Base-by-base conservation (phyloP, 2,113 vertebrate species). In the Myiopsitta monachus region DNA sequence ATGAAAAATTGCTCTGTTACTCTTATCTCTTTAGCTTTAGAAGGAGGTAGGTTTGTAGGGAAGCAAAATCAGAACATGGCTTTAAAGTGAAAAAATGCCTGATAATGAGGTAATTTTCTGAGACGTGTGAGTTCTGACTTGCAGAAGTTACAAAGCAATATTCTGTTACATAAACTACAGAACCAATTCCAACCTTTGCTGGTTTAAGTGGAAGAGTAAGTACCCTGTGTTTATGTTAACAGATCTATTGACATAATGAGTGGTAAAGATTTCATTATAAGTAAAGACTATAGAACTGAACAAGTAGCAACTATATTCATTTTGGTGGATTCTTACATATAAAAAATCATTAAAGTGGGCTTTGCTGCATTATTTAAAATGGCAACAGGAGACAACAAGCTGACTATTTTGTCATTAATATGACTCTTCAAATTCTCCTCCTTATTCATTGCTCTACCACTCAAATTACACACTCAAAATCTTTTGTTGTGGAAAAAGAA, bases 361-460 rank as follows among this genome's bases (percentile, higher is more conserved):
- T 96, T 95, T 95, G 69, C 54, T 91, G 74, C n/a, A 33, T 90
- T 93, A 96, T 90, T 95, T 96, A 74, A 95, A 95, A 94, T 87
- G 78, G 95, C 78, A 93, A 76, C 61, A 94, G 82, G 54, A 94
- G 83, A 87, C 73, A 95, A 91, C 76, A 90, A 83, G 62, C 63
- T 97, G 90, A 96, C 80, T 96, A 78, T 94, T 96, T 92, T 96
- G 72, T 87, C 88, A 79, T 79, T 92, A 87, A 86, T 91, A 52
- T 79, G 84, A 69, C 54, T 95, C 57, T 92, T 96, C 79, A 97
- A 39, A 59, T 92, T 96, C 63, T 82, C 38, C 64, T 89, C 46
- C 72, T 95, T 94, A 80, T 70, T 80, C 69, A 78, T 94, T 62
- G 92, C 41, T 90, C 74, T 92, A 26, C 55, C 54, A 88, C 51